Conservation (phyloP, 2,888 invertebrate species). For the Eristalis arbustorum region DNA sequence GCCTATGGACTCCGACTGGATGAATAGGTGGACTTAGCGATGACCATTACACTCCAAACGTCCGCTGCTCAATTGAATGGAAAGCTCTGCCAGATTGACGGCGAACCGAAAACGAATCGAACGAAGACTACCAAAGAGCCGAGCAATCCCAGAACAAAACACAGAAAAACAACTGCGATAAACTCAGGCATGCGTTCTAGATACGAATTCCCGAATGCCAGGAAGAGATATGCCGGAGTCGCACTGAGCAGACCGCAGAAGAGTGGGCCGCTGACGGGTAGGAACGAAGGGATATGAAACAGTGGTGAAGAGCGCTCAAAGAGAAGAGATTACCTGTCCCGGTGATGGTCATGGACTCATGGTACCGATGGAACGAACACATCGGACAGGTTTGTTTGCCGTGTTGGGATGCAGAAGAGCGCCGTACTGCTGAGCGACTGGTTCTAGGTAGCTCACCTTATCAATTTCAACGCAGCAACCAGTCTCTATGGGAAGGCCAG, state of each 20-base stretch:
- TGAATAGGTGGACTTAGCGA: slow-evolving; percentile 58
- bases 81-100: slow-evolving; percentile 65
- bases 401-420: not conserved
- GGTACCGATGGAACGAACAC: too few species aligned
- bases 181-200: slow-evolving; percentile 67
- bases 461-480: not conserved
- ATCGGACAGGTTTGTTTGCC: slow-evolving; percentile 18
- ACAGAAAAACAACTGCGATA: slow-evolving; percentile 8
- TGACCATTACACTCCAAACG: slow-evolving; percentile 69
- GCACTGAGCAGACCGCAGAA: slow-evolving; percentile 20
- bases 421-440: not conserved
- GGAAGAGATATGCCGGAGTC: slow-evolving; percentile 38
- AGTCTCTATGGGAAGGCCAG: not conserved
- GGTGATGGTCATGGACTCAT: too few species aligned
- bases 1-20: slow-evolving; percentile 63
- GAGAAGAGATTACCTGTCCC: slow-evolving; percentile 29
- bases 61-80: slow-evolving; percentile 69
- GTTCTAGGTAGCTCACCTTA: slow-evolving; percentile 10
- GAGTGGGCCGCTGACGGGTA: slow-evolving; percentile 25
- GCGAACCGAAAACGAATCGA: slow-evolving; percentile 65
- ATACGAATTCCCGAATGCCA: slow-evolving; percentile 64
- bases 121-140: slow-evolving; percentile 43
- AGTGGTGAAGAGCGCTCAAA: slow-evolving; percentile 57
- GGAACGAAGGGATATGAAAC: slow-evolving; percentile 55
- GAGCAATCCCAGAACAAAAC: not conserved